Conservation (phyloP, 2,113 vertebrate genomes). For the Emydura subglobosa region DNA sequence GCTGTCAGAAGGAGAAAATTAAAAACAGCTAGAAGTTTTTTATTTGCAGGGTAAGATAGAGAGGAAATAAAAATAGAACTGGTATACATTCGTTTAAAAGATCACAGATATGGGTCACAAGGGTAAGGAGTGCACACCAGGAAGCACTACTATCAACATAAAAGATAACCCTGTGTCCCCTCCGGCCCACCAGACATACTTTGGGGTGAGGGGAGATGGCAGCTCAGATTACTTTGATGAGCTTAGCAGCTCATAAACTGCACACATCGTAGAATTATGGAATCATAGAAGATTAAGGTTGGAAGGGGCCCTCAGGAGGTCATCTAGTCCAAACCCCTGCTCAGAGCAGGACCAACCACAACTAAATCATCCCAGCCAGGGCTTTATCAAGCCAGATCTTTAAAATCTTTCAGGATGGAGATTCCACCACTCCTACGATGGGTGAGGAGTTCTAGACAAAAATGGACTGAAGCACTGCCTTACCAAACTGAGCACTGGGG, state of each 20-base stretch:
- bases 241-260: not conserved
- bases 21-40: slow-evolving; percentile 74
- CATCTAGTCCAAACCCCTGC: too few relatives aligned
- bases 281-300: too few relatives aligned
- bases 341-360: too few relatives aligned
- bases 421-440: too few relatives aligned
- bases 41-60: slow-evolving; percentile 64
- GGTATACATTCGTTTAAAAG: slow-evolving; percentile 50
- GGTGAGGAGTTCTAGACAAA: too few relatives aligned
- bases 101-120: slow-evolving; percentile 28
- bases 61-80: slow-evolving; percentile 74
- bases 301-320: too few relatives aligned
- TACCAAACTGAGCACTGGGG: too few relatives aligned
- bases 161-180: not conserved
- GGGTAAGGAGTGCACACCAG: not conserved
- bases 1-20: slow-evolving; percentile 77
- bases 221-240: not conserved
- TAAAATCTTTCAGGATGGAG: too few relatives aligned
- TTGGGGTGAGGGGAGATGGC: not conserved
- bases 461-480: too few relatives aligned
- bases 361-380: too few relatives aligned
- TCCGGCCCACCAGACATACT: not conserved
- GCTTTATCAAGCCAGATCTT: too few relatives aligned
- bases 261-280: not conserved
- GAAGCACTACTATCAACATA: not conserved